Evolutionary conservation across 2,888 invertebrate species (phyloP), one percentile per base, ranked within the genome.

Genomic region (Spodoptera picta): DNA sequence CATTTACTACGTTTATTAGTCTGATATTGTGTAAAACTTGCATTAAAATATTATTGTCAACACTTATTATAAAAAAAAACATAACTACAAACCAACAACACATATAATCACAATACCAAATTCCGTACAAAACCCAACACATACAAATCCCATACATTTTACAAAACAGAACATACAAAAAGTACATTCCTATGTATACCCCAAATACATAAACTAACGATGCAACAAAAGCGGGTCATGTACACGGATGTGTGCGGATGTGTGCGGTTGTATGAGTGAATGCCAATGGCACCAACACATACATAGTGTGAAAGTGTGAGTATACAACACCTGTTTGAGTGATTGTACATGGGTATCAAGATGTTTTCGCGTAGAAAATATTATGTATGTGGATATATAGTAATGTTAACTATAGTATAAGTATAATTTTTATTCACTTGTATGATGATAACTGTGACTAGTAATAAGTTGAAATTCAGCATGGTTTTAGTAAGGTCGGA

Each of bases 151-250:
- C 54, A 52, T 68, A 64, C 11, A 51, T 54, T 59, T 53, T 12
- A 66, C 27, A 44, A 23, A 64, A 66, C 43, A 63, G 67, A 41
- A 75, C 63, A 74, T 62, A 65, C 58, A 77, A 71, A 71, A 69
- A 51, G 71, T 52, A 19, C 85, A 87, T 87, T 83, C 87, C 84
- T 69, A 55, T 53, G 58, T 60, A 44, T 78, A 87, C 77, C 84
- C 89, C 75, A 85, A 82, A 89, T 89, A 88, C 90, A 89, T 90
- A 85, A 84, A 87, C 83, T 84, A 79, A 85, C 46, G 59, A 72
- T 72, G 64, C 68, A 69, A 69, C 75, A 71, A 79, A 87, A 82
- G 71, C 76, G 65, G 83, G 79, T 67, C 80, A 73, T 57, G 50
- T 62, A 71, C 65, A 71, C 72, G 72, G 77, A 75, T 75, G 67